These are phyloP conservation scores for Drosophila pseudotalamancana DNA, from an alignment of 2,888 invertebrate species.

Conservation along the genomic window DNA sequence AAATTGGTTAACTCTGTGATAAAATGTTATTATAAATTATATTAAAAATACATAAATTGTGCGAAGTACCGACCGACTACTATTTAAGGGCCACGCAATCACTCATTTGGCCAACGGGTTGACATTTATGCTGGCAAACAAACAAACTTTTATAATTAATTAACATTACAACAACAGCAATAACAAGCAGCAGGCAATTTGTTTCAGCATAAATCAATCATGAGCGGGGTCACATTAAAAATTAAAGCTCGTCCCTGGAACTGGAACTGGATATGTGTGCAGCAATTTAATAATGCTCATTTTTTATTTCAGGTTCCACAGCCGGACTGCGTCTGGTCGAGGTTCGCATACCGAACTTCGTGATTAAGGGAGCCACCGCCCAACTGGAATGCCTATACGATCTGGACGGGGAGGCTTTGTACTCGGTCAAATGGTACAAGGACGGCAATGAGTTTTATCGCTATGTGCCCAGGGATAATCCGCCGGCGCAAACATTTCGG, in stretches of 20 bases:
- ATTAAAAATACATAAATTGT: slow-evolving; percentile 63
- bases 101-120: slow-evolving; percentile 57
- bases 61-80: slow-evolving; percentile 20
- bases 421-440: slow-evolving; percentile 97
- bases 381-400: slow-evolving; percentile 93
- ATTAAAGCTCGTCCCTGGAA: slow-evolving; percentile 39
- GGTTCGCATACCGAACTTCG: slow-evolving; percentile 92
- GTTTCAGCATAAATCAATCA: slow-evolving; percentile 71
- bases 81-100: slow-evolving; percentile 40
- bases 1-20: slow-evolving; percentile 43
- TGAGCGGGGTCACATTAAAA: slow-evolving; percentile 52
- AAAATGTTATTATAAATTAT: slow-evolving; percentile 69
- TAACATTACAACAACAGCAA: slow-evolving; percentile 62
- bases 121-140: slow-evolving; percentile 59
- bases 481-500: slow-evolving; percentile 91
- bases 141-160: slow-evolving; percentile 76
- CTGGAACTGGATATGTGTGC: slow-evolving; percentile 11
- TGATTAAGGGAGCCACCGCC: slow-evolving; percentile 90
- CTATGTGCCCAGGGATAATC: slow-evolving; percentile 92
- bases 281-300: slow-evolving; percentile 29
- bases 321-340: slow-evolving; percentile 89
- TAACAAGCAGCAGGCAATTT: slow-evolving; percentile 45
- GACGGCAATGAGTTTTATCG: slow-evolving; percentile 95
- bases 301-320: slow-evolving; percentile 84
- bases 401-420: slow-evolving; percentile 91